Conservation (phyloP, 2,888 invertebrate genomes). For the Acrocyrtus sp. region DNA sequence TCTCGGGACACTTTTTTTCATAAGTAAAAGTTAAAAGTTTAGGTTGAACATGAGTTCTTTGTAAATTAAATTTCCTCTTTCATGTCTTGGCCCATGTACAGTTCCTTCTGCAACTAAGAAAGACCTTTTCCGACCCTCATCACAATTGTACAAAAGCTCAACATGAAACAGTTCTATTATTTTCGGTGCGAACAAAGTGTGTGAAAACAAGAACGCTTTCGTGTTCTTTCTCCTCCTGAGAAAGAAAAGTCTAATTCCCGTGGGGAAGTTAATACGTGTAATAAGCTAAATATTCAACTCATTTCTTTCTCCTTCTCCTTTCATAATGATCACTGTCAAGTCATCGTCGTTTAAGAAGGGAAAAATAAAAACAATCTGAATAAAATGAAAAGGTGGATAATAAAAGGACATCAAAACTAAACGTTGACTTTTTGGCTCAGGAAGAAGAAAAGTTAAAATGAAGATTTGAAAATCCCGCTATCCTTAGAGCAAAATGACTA, state of each 20-base stretch:
- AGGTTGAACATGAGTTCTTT: conserved; percentile 58
- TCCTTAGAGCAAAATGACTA: neutral
- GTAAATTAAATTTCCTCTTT: conserved; percentile 62
- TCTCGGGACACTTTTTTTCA: no score
- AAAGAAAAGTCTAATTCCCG: neutral
- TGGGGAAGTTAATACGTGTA: no score
- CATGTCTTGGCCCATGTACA: no score
- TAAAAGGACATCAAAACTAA: neutral
- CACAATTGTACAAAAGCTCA: no score
- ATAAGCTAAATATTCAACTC: conserved; percentile 14
- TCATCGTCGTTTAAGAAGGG: conserved; percentile 10
- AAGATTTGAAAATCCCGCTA: neutral
- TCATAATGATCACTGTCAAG: conserved; percentile 11
- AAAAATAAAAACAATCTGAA: conserved; percentile 15
- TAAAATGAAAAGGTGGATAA: neutral
- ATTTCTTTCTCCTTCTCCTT: conserved; percentile 1
- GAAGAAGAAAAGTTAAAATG: no score
- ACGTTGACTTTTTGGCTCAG: neutral
- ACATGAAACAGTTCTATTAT: no score
- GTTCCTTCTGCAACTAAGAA: no score
- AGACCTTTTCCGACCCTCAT: no score
- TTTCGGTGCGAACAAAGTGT: neutral
- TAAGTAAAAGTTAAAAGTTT: conserved; percentile 58
- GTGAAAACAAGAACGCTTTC: neutral
- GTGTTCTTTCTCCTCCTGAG: neutral